These are phyloP conservation scores for Lophura nycthemera DNA, from an alignment of 2,113 vertebrate genomes.

Conservation along the genomic window DNA sequence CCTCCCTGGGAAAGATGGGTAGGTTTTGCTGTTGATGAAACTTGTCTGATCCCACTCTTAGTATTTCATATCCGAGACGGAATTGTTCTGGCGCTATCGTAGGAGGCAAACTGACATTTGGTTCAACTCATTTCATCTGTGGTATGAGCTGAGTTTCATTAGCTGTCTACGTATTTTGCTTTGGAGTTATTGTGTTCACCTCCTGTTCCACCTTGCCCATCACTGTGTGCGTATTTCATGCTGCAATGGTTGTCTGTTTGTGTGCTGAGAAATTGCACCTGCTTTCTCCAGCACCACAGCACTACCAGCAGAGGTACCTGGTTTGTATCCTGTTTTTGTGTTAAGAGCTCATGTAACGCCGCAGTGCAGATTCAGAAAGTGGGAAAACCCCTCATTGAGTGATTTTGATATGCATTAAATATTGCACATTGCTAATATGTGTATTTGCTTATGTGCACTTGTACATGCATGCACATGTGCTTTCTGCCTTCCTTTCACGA, in stretches of 20 bases:
- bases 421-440: background rate
- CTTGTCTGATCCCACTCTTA: background rate
- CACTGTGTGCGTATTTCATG: slow-evolving; percentile 18
- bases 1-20: background rate
- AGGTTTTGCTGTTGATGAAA: background rate
- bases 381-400: background rate
- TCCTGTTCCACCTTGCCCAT: slow-evolving; percentile 54
- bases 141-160: rapidly evolving
- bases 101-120: background rate
- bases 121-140: rapidly evolving
- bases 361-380: background rate
- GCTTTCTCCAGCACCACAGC: slow-evolving; percentile 36
- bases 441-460: background rate
- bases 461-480: background rate
- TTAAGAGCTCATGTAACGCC: background rate
- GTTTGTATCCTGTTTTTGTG: slow-evolving; percentile 7
- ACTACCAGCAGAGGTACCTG: slow-evolving; percentile 34
- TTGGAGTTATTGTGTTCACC: background rate
- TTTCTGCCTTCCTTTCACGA: background rate
- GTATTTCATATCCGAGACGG: background rate
- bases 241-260: slow-evolving; percentile 42
- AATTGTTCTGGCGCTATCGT: rapidly evolving
- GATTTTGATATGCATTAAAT: background rate
- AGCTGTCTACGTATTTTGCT: background rate
- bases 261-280: slow-evolving; percentile 45